Evolutionary conservation across 2,888 invertebrate genomes (phyloP).

Genomic region (Ichneumoninae sp.): DNA sequence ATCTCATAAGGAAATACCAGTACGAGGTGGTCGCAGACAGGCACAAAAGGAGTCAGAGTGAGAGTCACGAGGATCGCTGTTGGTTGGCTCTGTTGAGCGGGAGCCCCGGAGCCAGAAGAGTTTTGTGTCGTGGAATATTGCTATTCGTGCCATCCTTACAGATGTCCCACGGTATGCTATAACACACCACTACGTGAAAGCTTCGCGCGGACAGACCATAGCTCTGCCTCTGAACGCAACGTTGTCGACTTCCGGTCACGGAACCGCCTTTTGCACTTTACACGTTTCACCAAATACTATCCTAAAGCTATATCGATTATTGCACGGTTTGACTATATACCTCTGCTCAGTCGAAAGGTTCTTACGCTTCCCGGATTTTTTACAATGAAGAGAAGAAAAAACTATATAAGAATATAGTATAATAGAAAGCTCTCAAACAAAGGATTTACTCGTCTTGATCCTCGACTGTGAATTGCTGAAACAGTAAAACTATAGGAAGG

Average conservation of each 20-base stretch:
- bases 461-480: background rate
- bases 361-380: background rate
- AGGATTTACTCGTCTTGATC: background rate
- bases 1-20: slow-evolving; percentile 71
- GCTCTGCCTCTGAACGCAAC: slow-evolving; percentile 27
- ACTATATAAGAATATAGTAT: background rate
- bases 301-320: slow-evolving; percentile 41
- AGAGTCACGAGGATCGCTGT: slow-evolving; percentile 43
- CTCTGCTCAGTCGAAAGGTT: slow-evolving; percentile 17
- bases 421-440: background rate
- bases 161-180: slow-evolving; percentile 60
- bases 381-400: background rate
- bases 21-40: slow-evolving; percentile 37
- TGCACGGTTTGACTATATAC: background rate
- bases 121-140: slow-evolving; percentile 72
- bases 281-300: slow-evolving; percentile 34
- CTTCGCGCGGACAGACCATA: slow-evolving; percentile 47
- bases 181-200: slow-evolving; percentile 11
- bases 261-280: slow-evolving; percentile 37
- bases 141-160: slow-evolving; percentile 69
- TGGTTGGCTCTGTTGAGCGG: slow-evolving; percentile 49
- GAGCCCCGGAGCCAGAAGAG: slow-evolving; percentile 61
- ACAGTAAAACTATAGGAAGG: background rate
- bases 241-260: slow-evolving; percentile 49
- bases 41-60: slow-evolving; percentile 21